Base-by-base conservation (phyloP, 2,888 invertebrate genomes). In the Latheticus oryzae region DNA sequence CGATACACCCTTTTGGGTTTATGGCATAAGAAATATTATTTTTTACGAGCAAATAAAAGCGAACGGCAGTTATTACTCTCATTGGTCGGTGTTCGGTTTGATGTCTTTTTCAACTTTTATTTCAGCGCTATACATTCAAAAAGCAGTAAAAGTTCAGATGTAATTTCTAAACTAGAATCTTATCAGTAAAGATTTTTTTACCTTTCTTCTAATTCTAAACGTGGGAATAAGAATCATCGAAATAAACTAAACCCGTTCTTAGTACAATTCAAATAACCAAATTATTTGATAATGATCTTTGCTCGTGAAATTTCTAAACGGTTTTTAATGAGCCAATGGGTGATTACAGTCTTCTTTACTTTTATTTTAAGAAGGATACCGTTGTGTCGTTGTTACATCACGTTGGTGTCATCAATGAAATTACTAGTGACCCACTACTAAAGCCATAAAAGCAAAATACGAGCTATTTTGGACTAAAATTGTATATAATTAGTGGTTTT, bases 201-300 rank as follows among this genome's bases (percentile, higher is more conserved):
- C 30, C 35, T 33, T 12, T 16, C 19, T 37, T 37, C 12, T 8
- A 8, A 5, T 8, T 3, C 2, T 7, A 5, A 40, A n/a, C 40
- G 40, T 40, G 40, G 40, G 40, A 43, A 37, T 12, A 2, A 16
- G 9, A 1, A 11, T 3, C 17, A 13, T n/a, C 3, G 2, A 4
- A 42, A 21, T 40, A 21, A 24, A n/a, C 17, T 2, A 35, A 35
- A 5, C 15, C 7, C n/a, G n/a, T n/a, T n/a, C 11, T 7, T 43
- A 17, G 17, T 43, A 30, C 43, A 43, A 13, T 30, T 43, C 43
- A n/a, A 35, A 48, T 35, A 33, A 33, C 24, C 37, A 50, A 50
- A 50, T 35, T 50, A 38, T 50, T 50, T 50, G 38, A 50, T 50
- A 50, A 50, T 50, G 50, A 50, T 37, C 38, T 19, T 23, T 13